Conservation (phyloP, 2,113 vertebrate species). For the Chauna torquata region DNA sequence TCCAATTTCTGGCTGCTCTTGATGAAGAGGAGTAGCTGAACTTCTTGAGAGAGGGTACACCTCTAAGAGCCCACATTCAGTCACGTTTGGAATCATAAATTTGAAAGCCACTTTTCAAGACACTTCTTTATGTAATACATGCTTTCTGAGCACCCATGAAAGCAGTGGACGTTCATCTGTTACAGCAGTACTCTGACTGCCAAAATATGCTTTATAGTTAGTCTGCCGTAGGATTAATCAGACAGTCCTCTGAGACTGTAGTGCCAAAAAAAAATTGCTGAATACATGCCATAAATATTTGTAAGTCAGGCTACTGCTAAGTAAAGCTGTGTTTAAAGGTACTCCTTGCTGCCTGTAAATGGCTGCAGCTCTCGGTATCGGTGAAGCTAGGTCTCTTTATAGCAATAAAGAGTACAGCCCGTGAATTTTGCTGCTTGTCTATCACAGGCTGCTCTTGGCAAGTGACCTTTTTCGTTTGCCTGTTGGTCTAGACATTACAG, state of each 20-base stretch:
- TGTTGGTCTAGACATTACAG: conserved; percentile 52
- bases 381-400: background rate
- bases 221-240: background rate
- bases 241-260: background rate
- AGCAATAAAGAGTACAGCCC: background rate
- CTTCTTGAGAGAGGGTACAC: background rate
- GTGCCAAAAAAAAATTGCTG: background rate
- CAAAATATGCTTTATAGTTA: background rate
- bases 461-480: background rate
- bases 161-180: background rate
- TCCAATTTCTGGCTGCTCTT: background rate
- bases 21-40: background rate
- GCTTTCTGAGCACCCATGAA: background rate
- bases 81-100: background rate
- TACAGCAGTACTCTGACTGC: background rate
- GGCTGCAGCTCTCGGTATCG: background rate
- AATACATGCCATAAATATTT: background rate
- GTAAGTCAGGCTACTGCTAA: background rate
- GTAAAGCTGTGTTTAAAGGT: background rate
- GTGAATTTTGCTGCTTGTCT: background rate
- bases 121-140: background rate
- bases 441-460: conserved; percentile 29
- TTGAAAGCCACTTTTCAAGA: background rate
- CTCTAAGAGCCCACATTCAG: background rate
- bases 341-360: background rate